phyloP scores from a whole-genome alignment of 2,797 vertebrate genomes.

The Rousettus madagascariensis region DNA sequence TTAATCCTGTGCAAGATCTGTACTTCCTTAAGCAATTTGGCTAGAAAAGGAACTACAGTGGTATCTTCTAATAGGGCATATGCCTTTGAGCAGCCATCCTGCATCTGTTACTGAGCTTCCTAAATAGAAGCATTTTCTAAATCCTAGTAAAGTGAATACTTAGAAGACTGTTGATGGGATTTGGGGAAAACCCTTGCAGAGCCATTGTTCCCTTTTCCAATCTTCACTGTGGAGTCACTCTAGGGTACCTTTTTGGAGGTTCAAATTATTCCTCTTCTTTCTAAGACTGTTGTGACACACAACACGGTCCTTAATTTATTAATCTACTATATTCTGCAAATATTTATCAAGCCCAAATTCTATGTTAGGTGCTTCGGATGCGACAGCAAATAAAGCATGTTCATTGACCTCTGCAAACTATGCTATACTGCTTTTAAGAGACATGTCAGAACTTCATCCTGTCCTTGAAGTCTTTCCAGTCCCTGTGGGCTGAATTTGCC shows the following conservation, averaged over 20 bases:
- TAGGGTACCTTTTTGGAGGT: not conserved
- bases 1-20: not conserved
- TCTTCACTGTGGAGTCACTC: not conserved
- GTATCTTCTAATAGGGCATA: not conserved
- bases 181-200: constrained; percentile 9
- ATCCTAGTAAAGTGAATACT: not conserved
- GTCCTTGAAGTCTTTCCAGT: not conserved
- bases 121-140: constrained; percentile 34
- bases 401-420: not conserved
- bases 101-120: not conserved
- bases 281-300: not conserved
- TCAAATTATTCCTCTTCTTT: not conserved
- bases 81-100: constrained; percentile 13
- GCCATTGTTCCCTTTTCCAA: not conserved
- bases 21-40: constrained; percentile 12
- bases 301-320: not conserved
- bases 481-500: not conserved
- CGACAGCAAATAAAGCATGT: not conserved
- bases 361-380: not conserved
- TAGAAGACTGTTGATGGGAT: not conserved
- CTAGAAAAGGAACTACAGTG: not conserved
- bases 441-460: not conserved
- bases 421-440: not conserved
- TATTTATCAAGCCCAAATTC: not conserved
- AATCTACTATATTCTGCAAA: not conserved